Evolutionary conservation across 2,797 vertebrate genomes (phyloP).

Genomic region (Clarias pachynema): DNA sequence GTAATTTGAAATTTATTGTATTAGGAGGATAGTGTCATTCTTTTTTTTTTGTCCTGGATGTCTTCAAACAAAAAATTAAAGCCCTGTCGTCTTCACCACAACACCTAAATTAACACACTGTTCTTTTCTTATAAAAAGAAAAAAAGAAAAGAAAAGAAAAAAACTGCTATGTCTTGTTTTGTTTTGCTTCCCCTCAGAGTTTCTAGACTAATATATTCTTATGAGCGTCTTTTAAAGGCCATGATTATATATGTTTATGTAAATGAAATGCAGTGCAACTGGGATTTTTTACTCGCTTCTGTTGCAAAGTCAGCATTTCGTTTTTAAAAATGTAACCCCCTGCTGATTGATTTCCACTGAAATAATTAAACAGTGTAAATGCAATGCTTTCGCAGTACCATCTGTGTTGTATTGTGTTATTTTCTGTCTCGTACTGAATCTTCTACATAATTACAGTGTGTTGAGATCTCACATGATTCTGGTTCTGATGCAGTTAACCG

Average conservation of each 20-base stretch:
- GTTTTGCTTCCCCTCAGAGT: background rate
- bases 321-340: constrained; percentile 7
- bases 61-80: background rate
- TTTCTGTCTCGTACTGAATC: constrained; percentile 36
- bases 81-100: background rate
- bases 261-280: background rate
- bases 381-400: background rate
- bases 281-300: background rate
- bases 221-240: background rate
- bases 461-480: background rate
- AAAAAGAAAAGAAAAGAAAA: background rate
- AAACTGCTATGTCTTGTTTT: background rate
- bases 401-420: constrained; percentile 18
- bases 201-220: background rate
- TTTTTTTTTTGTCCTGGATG: background rate
- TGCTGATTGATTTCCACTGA: background rate
- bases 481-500: background rate
- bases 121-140: background rate
- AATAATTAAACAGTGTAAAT: background rate
- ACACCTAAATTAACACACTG: background rate
- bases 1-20: too few species aligned
- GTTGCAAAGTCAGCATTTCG: constrained; percentile 3
- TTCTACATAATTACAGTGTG: background rate
- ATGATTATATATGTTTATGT: background rate
- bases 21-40: too few species aligned